Percentiles rank a stretch among this genome's conserved stretches.
Evolutionary conservation across 2,797 vertebrate genomes (phyloP).

Genomic region (Helarctos malayanus): DNA sequence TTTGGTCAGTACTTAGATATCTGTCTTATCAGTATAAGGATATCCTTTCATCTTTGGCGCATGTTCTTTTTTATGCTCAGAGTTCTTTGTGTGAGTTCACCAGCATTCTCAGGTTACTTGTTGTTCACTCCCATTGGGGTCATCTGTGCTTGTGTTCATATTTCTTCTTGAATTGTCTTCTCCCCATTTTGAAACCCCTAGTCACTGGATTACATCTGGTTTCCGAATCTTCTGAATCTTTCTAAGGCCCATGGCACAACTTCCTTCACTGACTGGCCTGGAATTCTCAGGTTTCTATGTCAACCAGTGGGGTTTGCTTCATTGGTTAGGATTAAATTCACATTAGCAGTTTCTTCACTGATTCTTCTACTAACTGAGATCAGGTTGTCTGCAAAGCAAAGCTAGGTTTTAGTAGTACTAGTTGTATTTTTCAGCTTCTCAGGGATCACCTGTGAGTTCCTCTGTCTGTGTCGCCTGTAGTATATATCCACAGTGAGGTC

Average conservation of each 20-base stretch:
- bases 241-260: neutral
- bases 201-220: neutral
- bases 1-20: neutral
- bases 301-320: neutral
- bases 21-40: neutral
- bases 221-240: neutral
- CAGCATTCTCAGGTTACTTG: neutral
- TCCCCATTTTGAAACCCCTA: neutral
- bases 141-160: neutral
- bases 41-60: neutral
- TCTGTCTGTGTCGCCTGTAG: neutral
- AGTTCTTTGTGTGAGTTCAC: neutral
- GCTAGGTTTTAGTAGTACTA: neutral
- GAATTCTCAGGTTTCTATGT: neutral
- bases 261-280: neutral
- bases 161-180: slow-evolving; percentile 30
- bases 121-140: neutral
- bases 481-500: neutral
- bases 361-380: neutral
- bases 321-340: neutral
- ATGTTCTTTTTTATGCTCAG: neutral
- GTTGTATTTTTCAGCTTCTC: neutral
- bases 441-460: neutral
- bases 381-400: neutral
- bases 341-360: neutral